phyloP scores from a whole-genome alignment of 2,113 vertebrate genomes.

The Phycodurus eques region DNA sequence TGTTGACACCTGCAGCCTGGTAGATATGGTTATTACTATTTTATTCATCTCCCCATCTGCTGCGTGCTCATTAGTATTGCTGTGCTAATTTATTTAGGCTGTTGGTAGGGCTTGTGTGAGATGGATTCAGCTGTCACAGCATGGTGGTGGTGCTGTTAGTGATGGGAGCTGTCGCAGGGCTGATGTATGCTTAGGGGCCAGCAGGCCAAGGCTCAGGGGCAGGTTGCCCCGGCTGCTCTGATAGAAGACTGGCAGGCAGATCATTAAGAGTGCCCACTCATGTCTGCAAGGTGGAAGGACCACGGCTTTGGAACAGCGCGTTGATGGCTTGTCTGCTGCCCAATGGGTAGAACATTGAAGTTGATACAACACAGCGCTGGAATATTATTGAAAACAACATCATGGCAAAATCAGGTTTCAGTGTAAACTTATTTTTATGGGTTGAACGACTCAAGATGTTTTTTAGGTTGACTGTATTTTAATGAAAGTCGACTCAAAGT shows the following conservation, averaged over 20 bases:
- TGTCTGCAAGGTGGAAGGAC: constrained; percentile 46
- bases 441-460: no score
- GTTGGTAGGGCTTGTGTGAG: constrained; percentile 60
- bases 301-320: constrained; percentile 27
- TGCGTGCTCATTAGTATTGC: constrained; percentile 58
- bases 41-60: constrained; percentile 24
- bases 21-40: constrained; percentile 43
- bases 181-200: constrained; percentile 70
- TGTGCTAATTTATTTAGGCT: constrained; percentile 60
- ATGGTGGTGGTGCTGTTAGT: constrained; percentile 53
- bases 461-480: no score
- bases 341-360: constrained; percentile 18
- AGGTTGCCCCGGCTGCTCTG: constrained; percentile 52
- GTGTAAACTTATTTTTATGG: no score
- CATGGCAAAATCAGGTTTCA: neutral
- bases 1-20: constrained; percentile 13
- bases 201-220: constrained; percentile 59
- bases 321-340: constrained; percentile 22
- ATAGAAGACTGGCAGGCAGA: constrained; percentile 61
- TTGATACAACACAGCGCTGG: constrained; percentile 22
- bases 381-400: constrained; percentile 4
- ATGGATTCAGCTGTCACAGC: constrained; percentile 69
- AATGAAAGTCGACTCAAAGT: no score
- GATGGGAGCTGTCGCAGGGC: constrained; percentile 56
- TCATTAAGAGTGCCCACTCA: constrained; percentile 61